Evolutionary conservation across 2,113 vertebrate genomes (phyloP).

Genomic region (Ranitomeya variabilis): DNA sequence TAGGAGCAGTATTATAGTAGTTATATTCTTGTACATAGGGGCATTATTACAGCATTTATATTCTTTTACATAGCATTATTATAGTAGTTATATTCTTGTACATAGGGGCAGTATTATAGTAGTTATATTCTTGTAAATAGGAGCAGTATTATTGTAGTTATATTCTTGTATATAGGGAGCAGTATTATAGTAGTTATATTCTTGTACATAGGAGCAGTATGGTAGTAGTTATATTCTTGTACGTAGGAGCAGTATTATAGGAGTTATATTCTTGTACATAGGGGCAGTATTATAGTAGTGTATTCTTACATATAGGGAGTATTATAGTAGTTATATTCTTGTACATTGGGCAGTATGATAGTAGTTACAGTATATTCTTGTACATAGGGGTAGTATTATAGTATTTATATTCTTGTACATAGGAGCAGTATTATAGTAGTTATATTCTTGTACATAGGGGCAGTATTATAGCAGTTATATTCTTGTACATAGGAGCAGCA

Average conservation of each 20-base stretch:
- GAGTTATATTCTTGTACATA: constrained; percentile 6
- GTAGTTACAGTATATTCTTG: constrained; percentile 21
- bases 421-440: constrained; percentile 19
- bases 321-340: background rate
- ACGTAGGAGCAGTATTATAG: constrained; percentile 1
- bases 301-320: background rate
- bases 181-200: background rate
- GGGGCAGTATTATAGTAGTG: too few relatives aligned
- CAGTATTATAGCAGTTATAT: constrained; percentile 17
- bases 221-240: background rate
- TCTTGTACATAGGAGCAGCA: background rate
- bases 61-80: constrained; percentile 1
- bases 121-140: constrained; percentile 7
- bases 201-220: background rate
- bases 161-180: background rate
- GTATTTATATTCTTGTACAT: constrained; percentile 13
- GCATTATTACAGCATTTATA: too few relatives aligned
- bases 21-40: too few relatives aligned
- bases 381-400: constrained; percentile 9
- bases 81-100: constrained; percentile 8
- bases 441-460: constrained; percentile 11
- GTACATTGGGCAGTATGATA: background rate
- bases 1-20: background rate
- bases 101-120: background rate
- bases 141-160: background rate